phyloP scores from a whole-genome alignment of 37 sponge, comb jelly and placozoan genomes.

The Aplysina aerophoba region DNA sequence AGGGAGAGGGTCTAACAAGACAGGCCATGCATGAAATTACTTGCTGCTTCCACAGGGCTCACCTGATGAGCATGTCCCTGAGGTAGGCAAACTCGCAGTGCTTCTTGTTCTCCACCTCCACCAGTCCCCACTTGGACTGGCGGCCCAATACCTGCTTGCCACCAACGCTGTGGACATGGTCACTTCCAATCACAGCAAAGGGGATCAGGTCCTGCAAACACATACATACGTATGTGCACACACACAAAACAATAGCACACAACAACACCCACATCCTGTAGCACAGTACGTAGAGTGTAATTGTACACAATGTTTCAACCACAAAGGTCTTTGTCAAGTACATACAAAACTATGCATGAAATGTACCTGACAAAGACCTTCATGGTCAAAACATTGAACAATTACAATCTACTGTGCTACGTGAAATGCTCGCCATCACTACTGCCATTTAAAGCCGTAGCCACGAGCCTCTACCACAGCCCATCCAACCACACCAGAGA shows the following conservation, averaged over 20 bases:
- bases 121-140: slow-evolving; percentile 97
- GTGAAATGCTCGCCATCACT: too few species aligned
- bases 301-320: too few species aligned
- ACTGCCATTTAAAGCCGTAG: too few species aligned
- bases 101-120: slow-evolving; percentile 96
- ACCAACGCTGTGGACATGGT: slow-evolving; percentile 64
- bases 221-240: slow-evolving; percentile 34
- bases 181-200: slow-evolving; percentile 97
- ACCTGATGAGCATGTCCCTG: slow-evolving; percentile 98
- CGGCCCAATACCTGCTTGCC: slow-evolving; percentile 88
- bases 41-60: too few species aligned
- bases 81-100: slow-evolving; percentile 97
- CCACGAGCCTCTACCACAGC: too few species aligned
- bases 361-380: neutral
- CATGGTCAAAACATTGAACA: too few species aligned
- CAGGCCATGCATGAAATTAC: too few species aligned
- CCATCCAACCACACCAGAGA: too few species aligned
- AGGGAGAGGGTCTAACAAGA: too few species aligned
- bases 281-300: neutral
- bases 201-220: slow-evolving; percentile 77
- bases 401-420: too few species aligned
- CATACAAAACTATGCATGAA: neutral
- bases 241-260: slow-evolving; percentile 11
- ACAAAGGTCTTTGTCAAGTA: too few species aligned
- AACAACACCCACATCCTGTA: neutral